Percentiles rank a stretch among this genome's conserved stretches.
Evolutionary conservation across 2,113 vertebrate genomes (phyloP).

Genomic region (Amblyopsis rosae): DNA sequence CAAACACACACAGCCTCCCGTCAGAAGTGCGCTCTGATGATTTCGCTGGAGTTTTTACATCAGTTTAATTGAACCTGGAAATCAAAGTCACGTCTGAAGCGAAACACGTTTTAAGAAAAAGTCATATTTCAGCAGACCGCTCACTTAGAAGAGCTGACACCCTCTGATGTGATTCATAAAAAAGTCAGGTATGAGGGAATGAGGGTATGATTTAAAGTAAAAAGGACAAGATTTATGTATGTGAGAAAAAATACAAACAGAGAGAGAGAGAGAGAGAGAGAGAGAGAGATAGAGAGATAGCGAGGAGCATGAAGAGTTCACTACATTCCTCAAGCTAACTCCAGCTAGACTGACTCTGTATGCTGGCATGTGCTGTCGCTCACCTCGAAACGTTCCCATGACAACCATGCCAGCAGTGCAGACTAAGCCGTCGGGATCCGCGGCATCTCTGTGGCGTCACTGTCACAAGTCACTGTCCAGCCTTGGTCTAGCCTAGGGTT

Average conservation of each 20-base stretch:
- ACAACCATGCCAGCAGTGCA: constrained; percentile 42
- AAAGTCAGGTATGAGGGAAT: neutral
- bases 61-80: constrained; percentile 40
- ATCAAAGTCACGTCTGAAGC: constrained; percentile 34
- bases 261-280: constrained; percentile 16
- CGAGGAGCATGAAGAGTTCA: constrained; percentile 33
- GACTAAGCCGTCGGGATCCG: constrained; percentile 32
- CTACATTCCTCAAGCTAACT: constrained; percentile 60
- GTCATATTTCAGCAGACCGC: constrained; percentile 23
- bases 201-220: neutral
- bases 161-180: constrained; percentile 46
- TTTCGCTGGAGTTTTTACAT: constrained; percentile 45
- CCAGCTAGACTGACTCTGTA: constrained; percentile 53
- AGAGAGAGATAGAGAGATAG: constrained; percentile 27
- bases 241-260: constrained; percentile 8
- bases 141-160: constrained; percentile 27
- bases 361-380: constrained; percentile 60
- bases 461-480: constrained; percentile 16
- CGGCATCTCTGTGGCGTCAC: constrained; percentile 14
- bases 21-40: constrained; percentile 42
- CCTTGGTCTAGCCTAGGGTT: constrained; percentile 43
- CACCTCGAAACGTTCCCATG: constrained; percentile 57
- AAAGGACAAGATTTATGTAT: constrained; percentile 32
- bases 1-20: constrained; percentile 23
- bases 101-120: constrained; percentile 20